phyloP scores from a whole-genome alignment of 2,888 invertebrate genomes.

The Drosophila ochracea region DNA sequence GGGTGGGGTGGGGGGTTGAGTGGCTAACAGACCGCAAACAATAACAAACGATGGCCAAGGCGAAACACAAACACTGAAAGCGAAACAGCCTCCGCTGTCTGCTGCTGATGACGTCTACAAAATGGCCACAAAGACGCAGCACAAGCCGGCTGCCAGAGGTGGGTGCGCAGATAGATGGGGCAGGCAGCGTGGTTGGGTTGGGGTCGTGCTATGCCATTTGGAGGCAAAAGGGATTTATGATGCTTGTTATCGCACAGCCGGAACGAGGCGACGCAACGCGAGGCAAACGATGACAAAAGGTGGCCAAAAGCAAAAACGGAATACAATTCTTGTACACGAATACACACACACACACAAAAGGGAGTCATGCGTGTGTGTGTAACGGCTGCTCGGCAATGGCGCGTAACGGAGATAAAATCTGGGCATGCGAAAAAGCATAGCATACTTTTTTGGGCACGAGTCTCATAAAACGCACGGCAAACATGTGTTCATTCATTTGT shows the following conservation, averaged over 20 bases:
- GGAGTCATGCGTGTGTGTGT: constrained; percentile 2
- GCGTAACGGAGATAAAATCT: constrained; percentile 71
- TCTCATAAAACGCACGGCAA: constrained; percentile 49
- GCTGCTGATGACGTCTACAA: constrained; percentile 44
- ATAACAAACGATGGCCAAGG: constrained; percentile 76
- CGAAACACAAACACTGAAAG: constrained; percentile 56
- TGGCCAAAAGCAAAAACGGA: constrained; percentile 47
- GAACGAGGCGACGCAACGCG: constrained; percentile 43
- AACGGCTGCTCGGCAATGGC: constrained; percentile 48
- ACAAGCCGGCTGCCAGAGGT: constrained; percentile 8
- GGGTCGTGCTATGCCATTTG: constrained; percentile 63
- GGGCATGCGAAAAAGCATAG: constrained; percentile 45
- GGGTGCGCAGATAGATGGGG: neutral
- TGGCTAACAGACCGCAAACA: constrained; percentile 79
- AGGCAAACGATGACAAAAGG: constrained; percentile 79
- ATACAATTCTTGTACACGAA: constrained; percentile 21
- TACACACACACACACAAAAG: constrained; percentile 4
- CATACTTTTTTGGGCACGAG: constrained; percentile 63
- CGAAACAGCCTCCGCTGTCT: constrained; percentile 40
- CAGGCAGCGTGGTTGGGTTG: neutral
- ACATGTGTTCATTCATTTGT: constrained; percentile 75
- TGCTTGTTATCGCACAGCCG: constrained; percentile 77
- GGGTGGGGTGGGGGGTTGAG: constrained; percentile 18
- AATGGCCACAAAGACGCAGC: constrained; percentile 48
- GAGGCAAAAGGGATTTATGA: constrained; percentile 78